These are phyloP conservation scores for Pungitius pungitius DNA, from an alignment of 2,113 vertebrate species.

Conservation along the genomic window DNA sequence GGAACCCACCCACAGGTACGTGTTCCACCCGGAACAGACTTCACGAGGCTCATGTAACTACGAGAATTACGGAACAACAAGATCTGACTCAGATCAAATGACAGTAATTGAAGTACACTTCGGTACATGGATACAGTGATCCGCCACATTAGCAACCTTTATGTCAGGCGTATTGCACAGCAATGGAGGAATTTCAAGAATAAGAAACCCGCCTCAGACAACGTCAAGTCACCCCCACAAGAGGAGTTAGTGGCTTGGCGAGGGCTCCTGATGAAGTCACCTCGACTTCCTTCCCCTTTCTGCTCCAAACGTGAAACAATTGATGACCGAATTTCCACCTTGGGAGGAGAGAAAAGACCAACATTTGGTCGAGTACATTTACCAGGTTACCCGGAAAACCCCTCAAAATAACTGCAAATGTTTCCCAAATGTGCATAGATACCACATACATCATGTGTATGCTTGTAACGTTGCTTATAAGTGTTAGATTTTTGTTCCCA, in stretches of 20 bases:
- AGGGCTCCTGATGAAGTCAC: background rate
- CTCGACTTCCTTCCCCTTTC: background rate
- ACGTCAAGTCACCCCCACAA: background rate
- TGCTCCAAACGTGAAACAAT: background rate
- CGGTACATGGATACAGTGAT: background rate
- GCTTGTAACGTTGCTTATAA: background rate
- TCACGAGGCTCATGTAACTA: background rate
- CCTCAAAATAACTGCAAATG: background rate
- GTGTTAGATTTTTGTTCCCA: conserved; percentile 3
- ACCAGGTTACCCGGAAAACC: background rate
- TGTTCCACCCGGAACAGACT: background rate
- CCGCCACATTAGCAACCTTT: background rate
- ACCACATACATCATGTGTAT: background rate
- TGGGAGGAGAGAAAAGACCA: too few relatives aligned
- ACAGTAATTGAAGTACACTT: background rate
- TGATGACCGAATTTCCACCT: too few relatives aligned
- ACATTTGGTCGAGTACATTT: background rate
- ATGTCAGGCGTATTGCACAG: background rate
- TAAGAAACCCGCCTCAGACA: background rate
- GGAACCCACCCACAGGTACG: conserved; percentile 29
- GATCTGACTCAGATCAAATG: background rate
- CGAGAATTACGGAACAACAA: background rate
- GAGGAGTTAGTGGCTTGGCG: background rate
- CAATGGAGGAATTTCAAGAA: background rate
- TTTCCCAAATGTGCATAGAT: too few relatives aligned